Base-by-base conservation (phyloP, 2,888 invertebrate species). In the Enchytraeus crypticus region DNA sequence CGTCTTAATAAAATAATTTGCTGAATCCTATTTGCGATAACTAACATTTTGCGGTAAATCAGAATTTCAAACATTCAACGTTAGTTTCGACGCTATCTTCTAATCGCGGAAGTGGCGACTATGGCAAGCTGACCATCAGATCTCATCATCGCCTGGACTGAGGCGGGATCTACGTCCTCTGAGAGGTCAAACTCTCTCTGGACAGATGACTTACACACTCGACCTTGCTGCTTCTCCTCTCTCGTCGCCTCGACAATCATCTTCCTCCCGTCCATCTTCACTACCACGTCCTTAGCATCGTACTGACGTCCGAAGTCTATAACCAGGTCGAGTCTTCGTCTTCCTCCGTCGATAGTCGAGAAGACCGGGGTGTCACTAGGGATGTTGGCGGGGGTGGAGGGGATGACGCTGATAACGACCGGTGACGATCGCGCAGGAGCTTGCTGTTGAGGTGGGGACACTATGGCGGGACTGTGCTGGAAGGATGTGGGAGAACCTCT, bases 271-370 rank as follows among this genome's bases (percentile, higher is more conserved):
- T 66, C 66, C n/a, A 66, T 32, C 34, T 64, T 66, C 30, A 66
- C 66, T 34, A 64, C 56, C 29, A 64, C 32, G 57, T 66, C 59
- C n/a, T 62, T 62, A 2, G 66, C 62, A 14, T 45, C 46, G 62
- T 62, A 66, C 38, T 60, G 60, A 14, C 45, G 49, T 5, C 60
- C 62, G 21, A 66, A 45, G 46, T 64, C 60, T 5, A 66, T 47
- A n/a, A 58, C 29, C 27, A 66, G 61, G 21, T 60, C 62, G 54
- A 66, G 57, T 38, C 59, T 51, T 8, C 51, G 46, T 8, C 53
- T 30, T 14, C 49, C 46, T n/a, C 55, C 60, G 33, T 60, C 60
- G 34, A 55, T 27, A 21, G 49, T 45, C 26, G 46, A 53, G 29
- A 60, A 60, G 4, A 58, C 53, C 3, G 58, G 58, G 8, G 47